These are phyloP conservation scores for Gambusia affinis DNA, from an alignment of 2,113 vertebrate genomes.

Conservation along the genomic window DNA sequence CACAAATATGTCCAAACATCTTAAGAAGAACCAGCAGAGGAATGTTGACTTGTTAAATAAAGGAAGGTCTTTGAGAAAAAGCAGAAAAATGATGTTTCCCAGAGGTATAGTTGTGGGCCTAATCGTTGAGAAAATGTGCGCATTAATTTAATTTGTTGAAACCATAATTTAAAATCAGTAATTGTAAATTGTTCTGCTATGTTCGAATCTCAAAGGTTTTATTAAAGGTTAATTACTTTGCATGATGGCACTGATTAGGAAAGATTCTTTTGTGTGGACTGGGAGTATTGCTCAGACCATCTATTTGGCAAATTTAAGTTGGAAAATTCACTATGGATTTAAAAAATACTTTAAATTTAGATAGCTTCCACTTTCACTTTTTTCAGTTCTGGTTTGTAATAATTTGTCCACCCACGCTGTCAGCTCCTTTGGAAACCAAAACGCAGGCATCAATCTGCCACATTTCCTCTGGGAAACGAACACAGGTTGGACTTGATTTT, in stretches of 20 bases:
- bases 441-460: conserved; percentile 56
- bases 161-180: conserved; percentile 29
- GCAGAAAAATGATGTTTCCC: conserved; percentile 11
- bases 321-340: conserved; percentile 48
- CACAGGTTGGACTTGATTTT: conserved; percentile 65
- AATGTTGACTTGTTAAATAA: conserved; percentile 23
- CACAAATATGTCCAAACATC: not conserved
- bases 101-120: conserved; percentile 8
- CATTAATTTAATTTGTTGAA: conserved; percentile 18
- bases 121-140: conserved; percentile 27
- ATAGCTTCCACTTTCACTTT: conserved; percentile 35
- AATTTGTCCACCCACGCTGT: conserved; percentile 62
- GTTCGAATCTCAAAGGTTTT: conserved; percentile 30
- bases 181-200: conserved; percentile 12
- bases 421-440: conserved; percentile 58
- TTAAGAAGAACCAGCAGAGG: conserved; percentile 15
- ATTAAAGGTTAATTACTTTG: conserved; percentile 39
- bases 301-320: conserved; percentile 38
- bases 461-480: conserved; percentile 59
- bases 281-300: conserved; percentile 17
- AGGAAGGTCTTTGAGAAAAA: conserved; percentile 7
- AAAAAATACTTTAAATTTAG: conserved; percentile 41
- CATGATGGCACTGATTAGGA: conserved; percentile 36
- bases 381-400: conserved; percentile 51
- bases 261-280: conserved; percentile 2